Conservation (phyloP, 2,888 invertebrate genomes). For the Vanessa cardui region DNA sequence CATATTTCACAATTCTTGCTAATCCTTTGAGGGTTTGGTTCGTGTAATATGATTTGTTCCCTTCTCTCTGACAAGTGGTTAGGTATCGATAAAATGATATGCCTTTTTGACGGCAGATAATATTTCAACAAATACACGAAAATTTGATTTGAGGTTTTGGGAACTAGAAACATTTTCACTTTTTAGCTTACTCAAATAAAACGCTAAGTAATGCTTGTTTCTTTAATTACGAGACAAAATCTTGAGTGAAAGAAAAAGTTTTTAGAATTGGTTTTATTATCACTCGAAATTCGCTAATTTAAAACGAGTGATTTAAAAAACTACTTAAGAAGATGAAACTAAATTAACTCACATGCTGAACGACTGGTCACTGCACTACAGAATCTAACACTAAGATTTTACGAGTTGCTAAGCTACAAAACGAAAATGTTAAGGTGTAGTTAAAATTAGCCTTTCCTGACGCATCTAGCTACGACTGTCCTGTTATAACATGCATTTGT, state of each 20-base stretch:
- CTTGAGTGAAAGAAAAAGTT: neutral
- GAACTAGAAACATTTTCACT: constrained; percentile 10
- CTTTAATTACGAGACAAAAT: neutral
- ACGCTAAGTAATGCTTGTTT: neutral
- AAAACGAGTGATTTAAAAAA: neutral
- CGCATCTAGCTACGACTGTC: constrained; percentile 36
- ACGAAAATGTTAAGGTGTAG: constrained; percentile 30
- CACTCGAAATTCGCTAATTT: no score
- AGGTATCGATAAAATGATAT: constrained; percentile 19
- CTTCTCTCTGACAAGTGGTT: constrained; percentile 22
- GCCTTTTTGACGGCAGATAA: constrained; percentile 5
- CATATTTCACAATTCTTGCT: constrained; percentile 31
- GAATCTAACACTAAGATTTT: constrained; percentile 38
- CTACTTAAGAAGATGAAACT: neutral
- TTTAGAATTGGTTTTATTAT: neutral
- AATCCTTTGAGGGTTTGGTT: constrained; percentile 21
- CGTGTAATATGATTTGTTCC: constrained; percentile 22
- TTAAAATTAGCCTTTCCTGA: constrained; percentile 43
- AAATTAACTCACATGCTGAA: constrained; percentile 23
- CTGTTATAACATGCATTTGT: constrained; percentile 25
- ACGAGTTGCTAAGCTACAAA: constrained; percentile 40
- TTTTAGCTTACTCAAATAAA: neutral
- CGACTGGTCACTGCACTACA: constrained; percentile 33
- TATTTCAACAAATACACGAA: constrained; percentile 13
- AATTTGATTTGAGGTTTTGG: neutral